Conservation (phyloP, 2,888 invertebrate species). For the Euphydryas editha region DNA sequence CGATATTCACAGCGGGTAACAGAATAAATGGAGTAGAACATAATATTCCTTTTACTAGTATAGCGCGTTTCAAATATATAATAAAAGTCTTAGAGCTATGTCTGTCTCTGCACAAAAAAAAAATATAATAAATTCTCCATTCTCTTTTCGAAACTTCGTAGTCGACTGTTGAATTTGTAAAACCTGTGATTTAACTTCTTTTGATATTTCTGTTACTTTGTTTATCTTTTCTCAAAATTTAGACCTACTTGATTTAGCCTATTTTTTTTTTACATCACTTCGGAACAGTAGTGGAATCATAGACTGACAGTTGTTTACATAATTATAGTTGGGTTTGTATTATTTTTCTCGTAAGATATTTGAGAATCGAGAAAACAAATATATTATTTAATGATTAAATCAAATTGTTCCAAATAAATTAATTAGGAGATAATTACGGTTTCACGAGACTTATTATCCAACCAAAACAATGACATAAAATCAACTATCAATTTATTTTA, state of each 20-base stretch:
- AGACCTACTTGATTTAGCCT: too few relatives aligned
- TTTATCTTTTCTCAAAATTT: too few relatives aligned
- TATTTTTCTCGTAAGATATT: not conserved
- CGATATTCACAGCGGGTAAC: constrained; percentile 18
- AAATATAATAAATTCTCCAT: not conserved
- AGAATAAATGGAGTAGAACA: constrained; percentile 31
- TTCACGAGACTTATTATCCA: not conserved
- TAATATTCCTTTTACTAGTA: constrained; percentile 16
- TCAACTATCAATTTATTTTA: not conserved
- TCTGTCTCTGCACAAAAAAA: not conserved
- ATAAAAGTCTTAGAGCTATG: not conserved
- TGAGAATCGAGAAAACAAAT: not conserved
- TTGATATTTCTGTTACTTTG: too few relatives aligned
- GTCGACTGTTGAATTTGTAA: too few relatives aligned
- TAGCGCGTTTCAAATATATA: constrained; percentile 1
- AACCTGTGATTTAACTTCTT: too few relatives aligned
- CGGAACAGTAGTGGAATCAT: too few relatives aligned
- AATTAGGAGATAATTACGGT: not conserved
- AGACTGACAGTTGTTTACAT: too few relatives aligned
- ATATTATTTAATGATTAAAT: not conserved
- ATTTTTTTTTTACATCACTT: too few relatives aligned
- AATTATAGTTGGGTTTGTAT: too few relatives aligned
- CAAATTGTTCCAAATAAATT: not conserved
- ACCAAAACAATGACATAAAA: not conserved
- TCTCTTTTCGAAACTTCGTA: not conserved